Base-by-base conservation (phyloP, 2,888 invertebrate species). In the Hypercompe scribonia region DNA sequence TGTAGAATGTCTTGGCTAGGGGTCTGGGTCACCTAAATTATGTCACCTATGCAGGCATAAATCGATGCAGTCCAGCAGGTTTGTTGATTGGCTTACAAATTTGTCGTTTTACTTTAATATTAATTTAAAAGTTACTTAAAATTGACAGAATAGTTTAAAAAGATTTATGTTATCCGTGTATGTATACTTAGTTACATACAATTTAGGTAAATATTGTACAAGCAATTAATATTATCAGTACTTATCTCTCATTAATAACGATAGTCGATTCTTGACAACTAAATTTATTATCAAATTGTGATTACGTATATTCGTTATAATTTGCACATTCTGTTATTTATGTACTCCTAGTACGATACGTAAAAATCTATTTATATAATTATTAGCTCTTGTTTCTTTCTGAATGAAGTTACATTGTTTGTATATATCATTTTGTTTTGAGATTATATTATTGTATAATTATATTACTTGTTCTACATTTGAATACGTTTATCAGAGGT, bases 331-430 rank as follows among this genome's bases (percentile, higher is more conserved):
- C 65, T 73, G 4, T n/a, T 24, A 46, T 75, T 85, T 74, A 86
- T 90, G 81, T 5, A 50, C 54, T 76, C 87, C 87, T 90, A 68
- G 85, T 87, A 85, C 36, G 67, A 70, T 74, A 78, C 82, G 34
- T 73, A 79, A 78, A 78, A 83, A 75, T 81, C 85, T 84, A 78
- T 80, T 71, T 81, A 82, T 84, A 71, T 78, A 74, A 73, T 73
- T 79, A 75, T 72, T 54, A 54, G 15, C 15, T 31, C 0, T 58
- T n/a, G 11, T 0, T n/a, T 3, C 24, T 24, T 50, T 10, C 1
- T 50, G 4, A 8, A 8, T 36, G 36, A 36, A 36, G 4, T 7
- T 7, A 39, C 10, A 11, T 8, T 39, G 39, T 39, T 39, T 39
- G 39, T 39, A 21, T 18, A 4, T 24, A n/a, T 54, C n/a, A 54